Conservation (phyloP, 2,888 invertebrate species). For the Cryptophagus acutangulus region DNA sequence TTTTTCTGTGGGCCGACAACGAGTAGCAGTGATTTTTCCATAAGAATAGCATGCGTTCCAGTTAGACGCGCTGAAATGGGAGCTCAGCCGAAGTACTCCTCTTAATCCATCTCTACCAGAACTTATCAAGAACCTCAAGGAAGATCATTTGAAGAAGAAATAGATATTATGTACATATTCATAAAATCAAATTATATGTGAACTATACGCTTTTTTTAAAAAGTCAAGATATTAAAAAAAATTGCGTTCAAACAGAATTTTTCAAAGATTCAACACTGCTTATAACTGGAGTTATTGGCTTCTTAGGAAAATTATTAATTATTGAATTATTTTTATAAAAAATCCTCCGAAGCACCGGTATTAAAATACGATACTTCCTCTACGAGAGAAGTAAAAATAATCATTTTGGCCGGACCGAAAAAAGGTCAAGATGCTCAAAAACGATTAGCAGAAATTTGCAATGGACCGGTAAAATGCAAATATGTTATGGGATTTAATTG, state of each 20-base stretch:
- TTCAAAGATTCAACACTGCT: slow-evolving; percentile 26
- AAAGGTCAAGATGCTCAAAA: slow-evolving; percentile 30
- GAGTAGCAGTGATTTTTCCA: slow-evolving; percentile 46
- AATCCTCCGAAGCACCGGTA: slow-evolving; percentile 30
- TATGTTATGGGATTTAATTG: neutral
- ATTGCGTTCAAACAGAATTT: slow-evolving; percentile 26
- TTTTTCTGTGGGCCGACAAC: slow-evolving; percentile 43
- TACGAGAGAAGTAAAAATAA: no score
- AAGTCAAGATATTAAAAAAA: no score
- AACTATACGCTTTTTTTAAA: neutral
- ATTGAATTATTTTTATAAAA: slow-evolving; percentile 35
- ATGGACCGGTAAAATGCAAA: neutral
- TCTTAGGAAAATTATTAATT: slow-evolving; percentile 31
- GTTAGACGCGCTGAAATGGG: slow-evolving; percentile 38
- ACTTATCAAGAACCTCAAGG: slow-evolving; percentile 25
- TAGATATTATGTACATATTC: neutral
- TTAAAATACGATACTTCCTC: no score
- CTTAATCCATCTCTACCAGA: slow-evolving; percentile 38
- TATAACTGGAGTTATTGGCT: slow-evolving; percentile 30
- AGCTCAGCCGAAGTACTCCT: slow-evolving; percentile 39
- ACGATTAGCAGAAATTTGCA: slow-evolving; percentile 30
- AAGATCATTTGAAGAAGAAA: slow-evolving; percentile 21
- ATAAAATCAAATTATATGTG: neutral
- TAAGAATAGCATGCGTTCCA: slow-evolving; percentile 37
- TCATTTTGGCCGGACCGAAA: slow-evolving; percentile 36